Percentiles rank a stretch among this genome's conserved stretches.
These are phyloP conservation scores for Drosophila varians DNA, from an alignment of 1,140 invertebrate genomes.

Conservation along the genomic window DNA sequence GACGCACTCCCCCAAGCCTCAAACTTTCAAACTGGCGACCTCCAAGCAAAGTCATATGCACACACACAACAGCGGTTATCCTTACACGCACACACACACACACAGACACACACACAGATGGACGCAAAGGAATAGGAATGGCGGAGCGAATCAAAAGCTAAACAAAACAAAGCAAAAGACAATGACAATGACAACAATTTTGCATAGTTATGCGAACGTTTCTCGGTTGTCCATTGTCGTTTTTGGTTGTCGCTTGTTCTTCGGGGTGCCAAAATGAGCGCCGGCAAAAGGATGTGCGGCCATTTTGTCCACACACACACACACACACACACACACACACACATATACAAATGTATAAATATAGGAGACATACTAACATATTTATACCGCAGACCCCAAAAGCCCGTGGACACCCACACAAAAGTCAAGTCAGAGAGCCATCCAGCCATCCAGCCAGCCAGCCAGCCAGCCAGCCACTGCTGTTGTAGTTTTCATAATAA, in stretches of 20 bases:
- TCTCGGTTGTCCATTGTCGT: constrained; percentile 33
- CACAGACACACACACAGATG: constrained; percentile 20
- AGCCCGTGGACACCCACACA: constrained; percentile 24
- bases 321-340: too few relatives aligned
- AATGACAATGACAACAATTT: constrained; percentile 69
- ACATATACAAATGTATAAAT: neutral
- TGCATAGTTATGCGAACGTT: constrained; percentile 77
- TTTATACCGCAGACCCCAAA: constrained; percentile 54
- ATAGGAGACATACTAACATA: neutral
- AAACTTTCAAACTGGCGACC: constrained; percentile 44
- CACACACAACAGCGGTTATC: constrained; percentile 57
- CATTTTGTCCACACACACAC: constrained; percentile 54
- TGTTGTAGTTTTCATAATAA: constrained; percentile 80
- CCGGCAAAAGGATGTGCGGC: constrained; percentile 77
- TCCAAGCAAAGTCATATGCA: constrained; percentile 78
- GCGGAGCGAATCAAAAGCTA: constrained; percentile 67
- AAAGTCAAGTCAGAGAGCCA: constrained; percentile 36
- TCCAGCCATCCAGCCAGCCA: constrained; percentile 12
- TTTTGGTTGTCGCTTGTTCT: constrained; percentile 28
- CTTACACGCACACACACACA: constrained; percentile 46
- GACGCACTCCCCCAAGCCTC: constrained; percentile 58
- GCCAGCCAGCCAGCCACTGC: constrained; percentile 30
- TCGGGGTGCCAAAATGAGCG: constrained; percentile 77
- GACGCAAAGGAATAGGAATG: constrained; percentile 1
- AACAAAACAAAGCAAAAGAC: constrained; percentile 72